Evolutionary conservation across 2,888 invertebrate genomes (phyloP).

Genomic region (Trissoscelio sp.): DNA sequence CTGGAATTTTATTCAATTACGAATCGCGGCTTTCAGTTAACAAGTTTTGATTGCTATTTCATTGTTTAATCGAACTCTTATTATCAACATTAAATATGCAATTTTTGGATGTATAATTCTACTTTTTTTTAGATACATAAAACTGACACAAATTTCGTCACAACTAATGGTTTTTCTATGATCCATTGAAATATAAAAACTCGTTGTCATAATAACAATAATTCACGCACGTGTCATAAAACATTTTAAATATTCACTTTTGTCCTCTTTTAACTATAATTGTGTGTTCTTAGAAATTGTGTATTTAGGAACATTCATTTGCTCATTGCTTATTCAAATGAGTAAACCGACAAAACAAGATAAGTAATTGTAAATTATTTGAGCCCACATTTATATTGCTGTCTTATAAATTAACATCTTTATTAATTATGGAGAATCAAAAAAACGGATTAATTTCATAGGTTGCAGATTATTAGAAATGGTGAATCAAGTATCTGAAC

Average conservation of each 20-base stretch:
- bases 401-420: background rate
- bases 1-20: constrained; percentile 61
- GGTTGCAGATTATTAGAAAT: background rate
- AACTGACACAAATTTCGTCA: background rate
- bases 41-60: constrained; percentile 14
- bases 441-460: background rate
- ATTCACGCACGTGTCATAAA: constrained; percentile 40
- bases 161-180: background rate
- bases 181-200: constrained; percentile 17
- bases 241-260: constrained; percentile 36
- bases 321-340: constrained; percentile 38
- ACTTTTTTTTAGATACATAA: no score
- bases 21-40: constrained; percentile 29
- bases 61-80: constrained; percentile 33
- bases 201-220: background rate
- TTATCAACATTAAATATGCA: background rate
- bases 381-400: constrained; percentile 9
- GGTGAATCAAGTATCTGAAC: background rate
- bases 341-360: constrained; percentile 10
- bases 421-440: no score
- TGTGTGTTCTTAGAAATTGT: constrained; percentile 23
- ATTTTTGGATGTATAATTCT: background rate
- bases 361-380: background rate
- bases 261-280: constrained; percentile 33
- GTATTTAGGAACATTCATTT: constrained; percentile 11